phyloP scores from a whole-genome alignment of 2,113 vertebrate genomes.

The Strix aluco region DNA sequence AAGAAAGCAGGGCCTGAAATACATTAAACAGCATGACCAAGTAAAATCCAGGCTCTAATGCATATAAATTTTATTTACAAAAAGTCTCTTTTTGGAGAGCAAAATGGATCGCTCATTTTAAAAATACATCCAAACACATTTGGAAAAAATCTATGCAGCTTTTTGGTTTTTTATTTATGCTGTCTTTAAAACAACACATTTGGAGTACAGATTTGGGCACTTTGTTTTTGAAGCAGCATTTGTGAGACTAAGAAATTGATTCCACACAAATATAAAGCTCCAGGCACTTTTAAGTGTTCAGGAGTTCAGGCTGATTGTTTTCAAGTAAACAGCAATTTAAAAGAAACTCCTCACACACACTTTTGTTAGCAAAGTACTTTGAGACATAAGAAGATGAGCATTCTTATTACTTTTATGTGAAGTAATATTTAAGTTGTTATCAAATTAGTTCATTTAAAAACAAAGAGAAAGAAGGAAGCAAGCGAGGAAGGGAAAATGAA shows the following conservation, averaged over 20 bases:
- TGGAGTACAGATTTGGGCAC: not conserved
- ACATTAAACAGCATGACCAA: not conserved
- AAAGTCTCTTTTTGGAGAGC: not conserved
- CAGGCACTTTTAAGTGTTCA: not conserved
- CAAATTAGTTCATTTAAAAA: not conserved
- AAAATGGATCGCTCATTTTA: not conserved
- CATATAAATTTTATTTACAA: not conserved
- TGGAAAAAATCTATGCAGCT: not conserved
- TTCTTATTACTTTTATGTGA: not conserved
- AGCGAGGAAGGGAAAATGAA: not conserved
- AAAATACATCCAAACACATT: not conserved
- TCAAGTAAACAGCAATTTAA: not conserved
- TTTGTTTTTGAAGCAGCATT: not conserved
- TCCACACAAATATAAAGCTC: not conserved
- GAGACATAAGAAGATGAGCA: not conserved
- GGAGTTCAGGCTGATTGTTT: not conserved
- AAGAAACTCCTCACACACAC: not conserved
- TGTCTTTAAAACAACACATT: not conserved
- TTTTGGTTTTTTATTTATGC: not conserved
- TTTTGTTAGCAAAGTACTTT: not conserved
- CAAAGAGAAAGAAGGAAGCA: not conserved
- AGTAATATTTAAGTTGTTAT: not conserved
- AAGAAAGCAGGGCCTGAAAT: not conserved
- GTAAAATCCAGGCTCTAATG: not conserved
- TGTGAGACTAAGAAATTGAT: not conserved